Evolutionary conservation across 2,113 vertebrate species (phyloP).

Genomic region (Morone chrysops): DNA sequence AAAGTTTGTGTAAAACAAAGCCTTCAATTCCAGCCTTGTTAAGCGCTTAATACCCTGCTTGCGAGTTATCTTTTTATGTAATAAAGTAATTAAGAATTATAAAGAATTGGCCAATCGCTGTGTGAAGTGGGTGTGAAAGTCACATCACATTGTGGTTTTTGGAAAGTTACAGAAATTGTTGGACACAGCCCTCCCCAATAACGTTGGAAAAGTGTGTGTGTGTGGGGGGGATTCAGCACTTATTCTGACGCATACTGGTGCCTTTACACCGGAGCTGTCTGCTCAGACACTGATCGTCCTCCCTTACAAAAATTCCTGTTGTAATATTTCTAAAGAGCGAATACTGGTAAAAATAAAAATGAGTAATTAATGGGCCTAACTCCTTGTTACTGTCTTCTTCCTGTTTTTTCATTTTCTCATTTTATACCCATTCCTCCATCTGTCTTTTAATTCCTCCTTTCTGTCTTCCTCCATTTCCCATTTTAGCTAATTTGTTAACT

Average conservation of each 20-base stretch:
- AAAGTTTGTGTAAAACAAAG: not conserved
- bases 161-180: not conserved
- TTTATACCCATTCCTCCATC: conserved; percentile 6
- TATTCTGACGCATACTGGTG: not conserved
- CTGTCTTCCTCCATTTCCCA: conserved; percentile 1
- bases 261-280: not conserved
- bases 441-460: conserved; percentile 17
- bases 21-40: not conserved
- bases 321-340: not conserved
- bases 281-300: conserved; percentile 4
- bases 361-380: not conserved
- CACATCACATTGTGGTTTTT: not conserved
- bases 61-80: too few relatives aligned
- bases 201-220: too few relatives aligned
- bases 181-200: not conserved
- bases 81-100: too few relatives aligned
- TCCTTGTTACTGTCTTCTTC: conserved; percentile 1
- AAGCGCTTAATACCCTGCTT: too few relatives aligned
- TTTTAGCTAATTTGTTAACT: conserved; percentile 25
- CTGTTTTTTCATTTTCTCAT: conserved; percentile 6
- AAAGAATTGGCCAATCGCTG: not conserved
- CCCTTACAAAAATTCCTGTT: conserved; percentile 11
- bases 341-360: conserved; percentile 20
- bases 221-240: not conserved
- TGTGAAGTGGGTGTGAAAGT: not conserved